These are phyloP conservation scores for Ctenochaetus hawaiiensis DNA, from an alignment of 2,797 vertebrate species.

Conservation along the genomic window DNA sequence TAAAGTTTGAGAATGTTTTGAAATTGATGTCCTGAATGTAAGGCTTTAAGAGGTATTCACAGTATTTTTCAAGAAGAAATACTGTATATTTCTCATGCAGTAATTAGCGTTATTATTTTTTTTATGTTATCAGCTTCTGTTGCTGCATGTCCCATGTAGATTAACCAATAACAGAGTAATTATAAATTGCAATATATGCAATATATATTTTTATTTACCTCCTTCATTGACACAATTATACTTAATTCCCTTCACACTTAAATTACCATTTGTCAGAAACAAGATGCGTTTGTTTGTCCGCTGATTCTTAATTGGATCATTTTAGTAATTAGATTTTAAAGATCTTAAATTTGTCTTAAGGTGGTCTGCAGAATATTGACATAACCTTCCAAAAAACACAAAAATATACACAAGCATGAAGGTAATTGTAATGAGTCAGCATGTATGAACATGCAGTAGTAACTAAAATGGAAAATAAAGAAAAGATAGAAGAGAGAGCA, in stretches of 20 bases:
- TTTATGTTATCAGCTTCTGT: neutral
- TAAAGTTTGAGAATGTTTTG: neutral
- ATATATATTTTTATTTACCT: slow-evolving; percentile 6
- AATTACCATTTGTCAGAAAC: neutral
- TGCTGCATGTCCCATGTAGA: neutral
- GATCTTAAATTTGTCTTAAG: neutral
- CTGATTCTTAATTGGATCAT: slow-evolving; percentile 21
- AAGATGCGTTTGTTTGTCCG: neutral
- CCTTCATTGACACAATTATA: slow-evolving; percentile 9
- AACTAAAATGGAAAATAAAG: slow-evolving; percentile 74
- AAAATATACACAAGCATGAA: neutral
- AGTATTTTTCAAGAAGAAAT: neutral
- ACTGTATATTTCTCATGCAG: neutral
- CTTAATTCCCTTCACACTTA: slow-evolving; percentile 16
- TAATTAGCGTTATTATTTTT: neutral
- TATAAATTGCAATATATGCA: neutral
- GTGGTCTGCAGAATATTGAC: neutral
- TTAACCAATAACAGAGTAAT: neutral
- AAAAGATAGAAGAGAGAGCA: neutral
- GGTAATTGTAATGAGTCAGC: neutral
- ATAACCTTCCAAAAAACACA: neutral
- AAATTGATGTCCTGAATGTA: no score
- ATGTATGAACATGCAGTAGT: neutral
- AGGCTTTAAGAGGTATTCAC: no score
- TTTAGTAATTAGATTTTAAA: slow-evolving; percentile 20